Percentiles rank a stretch among this genome's conserved stretches.
phyloP scores from a whole-genome alignment of 1,140 invertebrate genomes.

The Pinna nobilis region DNA sequence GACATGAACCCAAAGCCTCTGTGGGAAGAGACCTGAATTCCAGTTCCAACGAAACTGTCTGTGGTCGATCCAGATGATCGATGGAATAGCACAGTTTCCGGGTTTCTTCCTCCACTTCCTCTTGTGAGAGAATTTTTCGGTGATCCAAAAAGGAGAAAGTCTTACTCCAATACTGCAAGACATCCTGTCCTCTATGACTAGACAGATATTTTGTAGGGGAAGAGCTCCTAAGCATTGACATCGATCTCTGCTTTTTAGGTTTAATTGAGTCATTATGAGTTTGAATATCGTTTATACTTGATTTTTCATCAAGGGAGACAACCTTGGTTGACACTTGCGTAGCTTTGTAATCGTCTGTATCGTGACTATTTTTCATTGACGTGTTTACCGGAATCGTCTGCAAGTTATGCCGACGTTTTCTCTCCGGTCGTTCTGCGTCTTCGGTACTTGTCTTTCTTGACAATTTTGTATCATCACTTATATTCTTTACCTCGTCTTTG shows the following conservation, averaged over 20 bases:
- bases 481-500: too few species aligned
- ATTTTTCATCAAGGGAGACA: not conserved
- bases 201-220: not conserved
- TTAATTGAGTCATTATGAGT: not conserved
- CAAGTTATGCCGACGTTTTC: too few species aligned
- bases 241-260: not conserved
- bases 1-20: not conserved
- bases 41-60: slow-evolving; percentile 12
- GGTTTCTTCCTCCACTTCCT: not conserved
- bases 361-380: not conserved
- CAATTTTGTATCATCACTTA: too few species aligned
- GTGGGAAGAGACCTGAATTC: slow-evolving; percentile 7
- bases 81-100: not conserved
- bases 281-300: not conserved
- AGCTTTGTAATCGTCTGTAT: not conserved
- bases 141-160: slow-evolving; percentile 8
- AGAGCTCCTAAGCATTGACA: not conserved
- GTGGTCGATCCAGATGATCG: slow-evolving; percentile 5
- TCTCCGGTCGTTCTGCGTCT: too few species aligned
- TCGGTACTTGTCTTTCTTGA: too few species aligned
- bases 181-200: slow-evolving; percentile 4
- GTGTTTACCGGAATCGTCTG: too few species aligned
- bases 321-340: not conserved
- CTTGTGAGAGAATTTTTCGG: not conserved
- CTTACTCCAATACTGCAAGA: slow-evolving; percentile 10